phyloP scores from a whole-genome alignment of 2,797 vertebrate species.

The Parauchenoglanis ngamensis region DNA sequence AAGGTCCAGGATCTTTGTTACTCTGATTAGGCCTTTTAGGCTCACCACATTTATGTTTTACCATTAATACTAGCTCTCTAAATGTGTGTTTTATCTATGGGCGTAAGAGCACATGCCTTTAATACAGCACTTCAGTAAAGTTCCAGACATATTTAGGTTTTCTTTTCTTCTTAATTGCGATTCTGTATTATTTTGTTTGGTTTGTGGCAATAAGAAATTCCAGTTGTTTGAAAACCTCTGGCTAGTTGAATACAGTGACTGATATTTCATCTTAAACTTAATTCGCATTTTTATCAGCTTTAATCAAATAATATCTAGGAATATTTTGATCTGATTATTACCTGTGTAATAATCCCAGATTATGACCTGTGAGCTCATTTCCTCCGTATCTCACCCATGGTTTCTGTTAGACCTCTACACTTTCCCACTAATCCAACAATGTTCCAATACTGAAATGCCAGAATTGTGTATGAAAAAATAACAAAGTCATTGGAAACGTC shows the following conservation, averaged over 20 bases:
- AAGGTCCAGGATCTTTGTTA: neutral
- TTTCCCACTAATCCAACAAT: neutral
- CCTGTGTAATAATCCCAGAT: neutral
- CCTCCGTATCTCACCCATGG: neutral
- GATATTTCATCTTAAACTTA: neutral
- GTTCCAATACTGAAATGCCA: neutral
- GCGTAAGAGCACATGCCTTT: neutral
- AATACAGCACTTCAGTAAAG: neutral
- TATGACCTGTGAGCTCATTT: neutral
- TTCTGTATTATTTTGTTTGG: neutral
- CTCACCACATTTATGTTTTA: neutral
- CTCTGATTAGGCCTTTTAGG: neutral
- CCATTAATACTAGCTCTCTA: neutral
- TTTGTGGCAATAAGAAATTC: neutral
- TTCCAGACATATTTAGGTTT: neutral
- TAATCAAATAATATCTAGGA: neutral
- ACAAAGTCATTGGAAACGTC: neutral
- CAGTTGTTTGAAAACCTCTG: neutral
- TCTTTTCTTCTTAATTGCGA: neutral
- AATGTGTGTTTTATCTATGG: neutral
- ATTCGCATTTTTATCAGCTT: neutral
- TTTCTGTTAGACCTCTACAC: neutral
- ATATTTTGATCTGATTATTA: neutral
- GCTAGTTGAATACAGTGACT: neutral
- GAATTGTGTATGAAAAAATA: neutral